These are phyloP conservation scores for Carollia perspicillata DNA, from an alignment of 2,113 vertebrate genomes.

Conservation along the genomic window DNA sequence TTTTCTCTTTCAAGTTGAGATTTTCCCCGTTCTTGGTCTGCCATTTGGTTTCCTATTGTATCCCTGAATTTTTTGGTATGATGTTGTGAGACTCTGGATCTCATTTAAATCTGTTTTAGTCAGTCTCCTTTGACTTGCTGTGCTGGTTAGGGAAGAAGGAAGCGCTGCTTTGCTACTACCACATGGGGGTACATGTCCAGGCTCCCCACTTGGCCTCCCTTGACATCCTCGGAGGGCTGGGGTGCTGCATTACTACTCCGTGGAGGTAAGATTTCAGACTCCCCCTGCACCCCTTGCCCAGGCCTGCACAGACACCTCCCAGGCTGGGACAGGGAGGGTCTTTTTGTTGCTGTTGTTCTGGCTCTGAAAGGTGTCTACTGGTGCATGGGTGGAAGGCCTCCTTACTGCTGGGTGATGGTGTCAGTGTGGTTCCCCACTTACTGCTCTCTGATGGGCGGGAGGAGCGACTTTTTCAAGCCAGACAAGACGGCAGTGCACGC, in stretches of 20 bases:
- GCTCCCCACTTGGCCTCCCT: background rate
- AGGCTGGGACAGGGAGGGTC: background rate
- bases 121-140: background rate
- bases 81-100: background rate
- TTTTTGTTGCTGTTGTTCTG: background rate
- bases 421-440: background rate
- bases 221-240: background rate
- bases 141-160: background rate
- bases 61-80: background rate
- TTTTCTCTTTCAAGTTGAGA: slow-evolving; percentile 15
- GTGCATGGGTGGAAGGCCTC: background rate
- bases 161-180: background rate
- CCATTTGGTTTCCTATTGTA: background rate
- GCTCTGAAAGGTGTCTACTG: background rate
- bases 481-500: background rate
- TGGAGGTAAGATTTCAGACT: background rate
- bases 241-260: background rate
- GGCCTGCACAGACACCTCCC: background rate
- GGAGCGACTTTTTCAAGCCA: background rate
- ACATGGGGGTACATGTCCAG: background rate
- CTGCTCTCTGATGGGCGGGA: background rate
- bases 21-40: background rate
- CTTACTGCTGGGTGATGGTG: background rate
- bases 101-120: background rate
- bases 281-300: background rate